These are phyloP conservation scores for Hydropsyche betteni DNA, from an alignment of 2,888 invertebrate species.

Conservation along the genomic window DNA sequence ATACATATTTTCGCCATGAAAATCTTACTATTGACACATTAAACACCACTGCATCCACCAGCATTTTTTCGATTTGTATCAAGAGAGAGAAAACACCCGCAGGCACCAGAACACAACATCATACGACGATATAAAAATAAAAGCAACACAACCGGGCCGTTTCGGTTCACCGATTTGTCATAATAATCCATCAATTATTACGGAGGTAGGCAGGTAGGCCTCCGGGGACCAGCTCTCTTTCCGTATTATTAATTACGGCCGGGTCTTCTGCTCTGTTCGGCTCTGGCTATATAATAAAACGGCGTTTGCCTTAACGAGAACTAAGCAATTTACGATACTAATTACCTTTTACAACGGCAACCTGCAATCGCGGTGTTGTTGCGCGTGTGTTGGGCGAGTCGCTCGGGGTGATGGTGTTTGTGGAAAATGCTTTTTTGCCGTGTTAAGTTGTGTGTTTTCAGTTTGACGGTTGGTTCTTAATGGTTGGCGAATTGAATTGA, in stretches of 20 bases:
- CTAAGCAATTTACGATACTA: constrained; percentile 29
- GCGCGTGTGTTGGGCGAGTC: too few relatives aligned
- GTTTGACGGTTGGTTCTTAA: too few relatives aligned
- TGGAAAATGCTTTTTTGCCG: too few relatives aligned
- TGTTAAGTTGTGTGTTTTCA: too few relatives aligned
- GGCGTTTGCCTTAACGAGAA: constrained; percentile 19
- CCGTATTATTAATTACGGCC: constrained; percentile 13
- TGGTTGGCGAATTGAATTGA: too few relatives aligned
- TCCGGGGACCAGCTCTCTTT: not conserved
- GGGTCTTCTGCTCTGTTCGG: not conserved
- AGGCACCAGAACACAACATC: not conserved
- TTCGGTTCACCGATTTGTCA: constrained; percentile 28
- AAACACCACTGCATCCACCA: too few relatives aligned
- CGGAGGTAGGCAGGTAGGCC: not conserved
- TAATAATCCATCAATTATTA: constrained; percentile 30
- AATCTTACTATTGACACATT: too few relatives aligned
- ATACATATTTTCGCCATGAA: too few relatives aligned
- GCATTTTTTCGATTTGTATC: too few relatives aligned
- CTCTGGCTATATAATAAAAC: not conserved
- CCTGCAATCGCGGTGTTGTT: not conserved
- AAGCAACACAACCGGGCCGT: not conserved
- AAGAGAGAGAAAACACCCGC: not conserved
- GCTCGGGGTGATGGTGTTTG: too few relatives aligned
- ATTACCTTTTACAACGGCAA: constrained; percentile 24
- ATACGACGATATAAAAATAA: not conserved